Conservation (phyloP, 2,888 invertebrate species). For the Microchrysa polita region DNA sequence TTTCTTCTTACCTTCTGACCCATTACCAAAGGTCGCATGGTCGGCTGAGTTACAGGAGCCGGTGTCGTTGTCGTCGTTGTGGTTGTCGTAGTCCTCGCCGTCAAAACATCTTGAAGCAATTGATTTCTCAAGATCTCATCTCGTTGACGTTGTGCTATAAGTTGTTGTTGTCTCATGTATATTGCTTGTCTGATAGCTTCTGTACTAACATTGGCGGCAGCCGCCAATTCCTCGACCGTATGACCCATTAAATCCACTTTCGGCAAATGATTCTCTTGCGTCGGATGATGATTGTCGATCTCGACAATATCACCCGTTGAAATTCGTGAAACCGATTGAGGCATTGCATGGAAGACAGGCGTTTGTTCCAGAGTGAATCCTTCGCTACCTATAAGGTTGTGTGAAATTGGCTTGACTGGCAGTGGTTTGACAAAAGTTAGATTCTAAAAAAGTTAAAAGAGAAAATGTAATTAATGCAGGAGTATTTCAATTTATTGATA, state of each 20-base stretch:
- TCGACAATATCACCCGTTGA: conserved; percentile 62
- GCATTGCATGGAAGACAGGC: conserved; percentile 68
- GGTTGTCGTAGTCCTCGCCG: conserved; percentile 63
- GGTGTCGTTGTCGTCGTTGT: conserved; percentile 67
- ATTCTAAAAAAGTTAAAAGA: conserved; percentile 37
- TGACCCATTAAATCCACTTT: conserved; percentile 61
- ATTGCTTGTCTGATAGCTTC: conserved; percentile 82
- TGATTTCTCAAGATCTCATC: conserved; percentile 55
- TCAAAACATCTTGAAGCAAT: conserved; percentile 61
- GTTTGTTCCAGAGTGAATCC: conserved; percentile 64
- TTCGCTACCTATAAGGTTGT: conserved; percentile 55
- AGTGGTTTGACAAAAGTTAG: conserved; percentile 40
- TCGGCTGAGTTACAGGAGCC: conserved; percentile 66
- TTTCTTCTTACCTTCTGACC: conserved; percentile 56
- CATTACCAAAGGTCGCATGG: conserved; percentile 53
- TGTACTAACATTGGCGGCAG: conserved; percentile 81
- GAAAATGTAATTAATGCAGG: neutral
- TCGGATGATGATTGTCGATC: conserved; percentile 52
- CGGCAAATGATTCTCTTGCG: conserved; percentile 45
- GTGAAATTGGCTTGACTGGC: conserved; percentile 56
- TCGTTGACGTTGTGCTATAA: conserved; percentile 70
- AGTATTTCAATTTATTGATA: no score
- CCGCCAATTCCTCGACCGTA: conserved; percentile 68
- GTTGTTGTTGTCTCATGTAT: conserved; percentile 74
- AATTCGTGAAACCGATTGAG: conserved; percentile 69